Percentiles rank a stretch among this genome's conserved stretches.
phyloP scores from a whole-genome alignment of 2,888 invertebrate species.

The Cancer borealis region DNA sequence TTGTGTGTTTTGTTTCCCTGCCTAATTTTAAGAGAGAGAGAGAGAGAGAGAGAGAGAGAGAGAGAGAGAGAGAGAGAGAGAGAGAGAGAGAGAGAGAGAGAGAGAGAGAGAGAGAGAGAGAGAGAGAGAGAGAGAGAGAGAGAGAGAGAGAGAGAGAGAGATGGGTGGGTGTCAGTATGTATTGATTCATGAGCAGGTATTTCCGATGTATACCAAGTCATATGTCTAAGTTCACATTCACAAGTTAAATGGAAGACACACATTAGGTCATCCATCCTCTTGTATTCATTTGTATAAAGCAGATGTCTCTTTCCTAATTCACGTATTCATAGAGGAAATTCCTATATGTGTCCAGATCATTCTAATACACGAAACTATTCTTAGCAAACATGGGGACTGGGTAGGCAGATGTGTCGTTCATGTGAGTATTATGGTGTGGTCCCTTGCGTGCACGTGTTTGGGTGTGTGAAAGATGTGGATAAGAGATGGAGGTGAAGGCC shows the following conservation, averaged over 20 bases:
- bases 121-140: constrained; percentile 31
- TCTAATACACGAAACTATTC: neutral
- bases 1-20: neutral
- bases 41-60: constrained; percentile 16
- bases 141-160: constrained; percentile 32
- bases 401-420: neutral
- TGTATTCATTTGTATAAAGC: neutral
- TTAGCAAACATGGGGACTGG: neutral
- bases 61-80: constrained; percentile 24
- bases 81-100: constrained; percentile 16
- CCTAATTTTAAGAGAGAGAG: neutral
- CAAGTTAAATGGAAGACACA: neutral
- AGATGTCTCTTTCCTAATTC: no score
- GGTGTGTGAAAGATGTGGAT: neutral
- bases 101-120: constrained; percentile 20
- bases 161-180: neutral
- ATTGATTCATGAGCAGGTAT: neutral
- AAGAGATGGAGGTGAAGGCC: constrained; percentile 33
- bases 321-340: no score
- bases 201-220: neutral
- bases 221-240: neutral
- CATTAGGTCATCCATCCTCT: neutral
- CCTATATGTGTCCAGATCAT: neutral
- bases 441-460: neutral
- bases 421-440: neutral